A percentile compares a stretch with the other conserved stretches of the same genome.
Conservation (phyloP, 2,113 vertebrate species). For the Sigmodon hispidus region DNA sequence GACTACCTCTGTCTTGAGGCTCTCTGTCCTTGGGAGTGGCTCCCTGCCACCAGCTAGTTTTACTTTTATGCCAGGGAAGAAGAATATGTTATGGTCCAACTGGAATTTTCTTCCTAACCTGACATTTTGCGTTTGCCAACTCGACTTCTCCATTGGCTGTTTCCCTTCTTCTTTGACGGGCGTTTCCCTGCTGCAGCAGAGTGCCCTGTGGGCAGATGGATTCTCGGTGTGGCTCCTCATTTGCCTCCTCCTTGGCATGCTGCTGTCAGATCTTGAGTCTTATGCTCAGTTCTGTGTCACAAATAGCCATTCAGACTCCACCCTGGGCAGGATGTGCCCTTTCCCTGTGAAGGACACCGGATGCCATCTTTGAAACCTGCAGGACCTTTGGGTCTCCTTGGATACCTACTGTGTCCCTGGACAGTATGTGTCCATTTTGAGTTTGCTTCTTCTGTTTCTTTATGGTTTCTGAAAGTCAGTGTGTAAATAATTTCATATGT, state of each 20-base stretch:
- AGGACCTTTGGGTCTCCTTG: not conserved
- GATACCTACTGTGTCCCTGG: not conserved
- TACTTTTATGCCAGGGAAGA: not conserved
- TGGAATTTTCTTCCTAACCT: not conserved
- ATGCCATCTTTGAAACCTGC: not conserved
- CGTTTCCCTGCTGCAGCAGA: not conserved
- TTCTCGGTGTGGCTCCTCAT: not conserved
- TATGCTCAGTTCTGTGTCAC: not conserved
- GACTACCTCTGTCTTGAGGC: too few species aligned
- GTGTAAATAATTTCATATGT: not conserved
- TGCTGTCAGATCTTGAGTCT: not conserved
- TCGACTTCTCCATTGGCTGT: not conserved
- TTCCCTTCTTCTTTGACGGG: not conserved
- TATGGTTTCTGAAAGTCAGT: not conserved
- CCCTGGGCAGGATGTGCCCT: fast-evolving
- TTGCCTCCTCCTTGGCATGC: not conserved
- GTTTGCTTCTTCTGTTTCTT: not conserved
- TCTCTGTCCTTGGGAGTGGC: not conserved
- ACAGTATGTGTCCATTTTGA: not conserved
- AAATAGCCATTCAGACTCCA: not conserved
- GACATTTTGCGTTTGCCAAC: not conserved
- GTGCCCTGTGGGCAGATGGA: not conserved
- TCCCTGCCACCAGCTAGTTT: not conserved
- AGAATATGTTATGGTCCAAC: not conserved
- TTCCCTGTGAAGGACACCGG: not conserved